A percentile compares a stretch with the other conserved stretches of the same genome.
These are phyloP conservation scores for Panulirus ornatus DNA, from an alignment of 1,140 invertebrate genomes.

Conservation along the genomic window DNA sequence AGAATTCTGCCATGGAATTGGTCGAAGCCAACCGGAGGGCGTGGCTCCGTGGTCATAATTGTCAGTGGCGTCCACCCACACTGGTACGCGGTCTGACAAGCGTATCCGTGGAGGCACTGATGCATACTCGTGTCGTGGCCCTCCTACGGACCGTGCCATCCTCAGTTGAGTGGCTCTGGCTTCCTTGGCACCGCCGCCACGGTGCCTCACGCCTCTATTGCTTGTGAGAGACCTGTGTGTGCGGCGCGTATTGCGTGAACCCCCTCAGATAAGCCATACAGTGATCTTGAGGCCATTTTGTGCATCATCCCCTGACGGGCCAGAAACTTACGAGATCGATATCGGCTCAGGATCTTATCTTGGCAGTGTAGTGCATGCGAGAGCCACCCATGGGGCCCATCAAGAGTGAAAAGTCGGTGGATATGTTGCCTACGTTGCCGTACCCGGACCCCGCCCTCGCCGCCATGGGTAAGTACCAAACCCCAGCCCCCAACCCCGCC, in stretches of 20 bases:
- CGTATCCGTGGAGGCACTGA: slow-evolving; percentile 65
- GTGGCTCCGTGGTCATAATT: slow-evolving; percentile 15
- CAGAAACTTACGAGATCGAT: not conserved
- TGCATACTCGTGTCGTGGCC: slow-evolving; percentile 53
- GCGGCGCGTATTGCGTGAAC: not conserved
- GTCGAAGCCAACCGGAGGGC: not conserved
- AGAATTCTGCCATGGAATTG: not conserved
- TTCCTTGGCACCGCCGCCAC: not conserved
- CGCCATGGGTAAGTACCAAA: slow-evolving; percentile 67
- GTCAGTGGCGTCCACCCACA: slow-evolving; percentile 39
- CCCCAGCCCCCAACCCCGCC: not conserved
- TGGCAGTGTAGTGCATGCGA: not conserved
- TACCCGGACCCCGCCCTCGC: slow-evolving; percentile 70
- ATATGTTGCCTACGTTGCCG: slow-evolving; percentile 64
- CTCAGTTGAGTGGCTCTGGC: slow-evolving; percentile 21
- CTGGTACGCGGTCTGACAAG: slow-evolving; percentile 52
- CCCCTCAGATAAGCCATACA: too few relatives aligned
- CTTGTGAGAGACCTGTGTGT: not conserved
- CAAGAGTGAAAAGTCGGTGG: slow-evolving; percentile 70
- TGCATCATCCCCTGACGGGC: not conserved
- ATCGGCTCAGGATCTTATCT: not conserved
- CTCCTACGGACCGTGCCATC: slow-evolving; percentile 48
- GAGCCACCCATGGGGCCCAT: slow-evolving; percentile 64
- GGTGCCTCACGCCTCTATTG: not conserved
- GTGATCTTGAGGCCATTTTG: not conserved